Evolutionary conservation across 2,797 vertebrate species (phyloP), one percentile per base, ranked within the genome.

Genomic region (Arremon brunneinucha): DNA sequence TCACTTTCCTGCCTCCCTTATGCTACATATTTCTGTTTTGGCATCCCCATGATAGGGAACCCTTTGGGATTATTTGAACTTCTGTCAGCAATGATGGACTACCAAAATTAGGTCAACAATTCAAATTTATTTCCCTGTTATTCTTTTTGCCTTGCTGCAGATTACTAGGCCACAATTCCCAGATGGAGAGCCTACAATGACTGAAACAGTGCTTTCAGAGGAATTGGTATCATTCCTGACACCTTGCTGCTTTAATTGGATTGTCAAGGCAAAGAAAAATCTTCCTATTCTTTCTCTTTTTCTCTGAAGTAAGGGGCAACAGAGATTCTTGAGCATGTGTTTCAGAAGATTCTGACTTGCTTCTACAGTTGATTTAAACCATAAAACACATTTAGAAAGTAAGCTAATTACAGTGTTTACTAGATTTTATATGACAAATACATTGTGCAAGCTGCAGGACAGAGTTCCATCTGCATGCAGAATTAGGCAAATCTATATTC

Each of bases 171-270:
- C 64, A 74, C 62, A 82, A 39, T 53, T 89, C 83, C 70, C 77
- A 71, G 43, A 76, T 11, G 56, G 15, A 87, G 21, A 20, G 41
- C 12, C 41, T 41, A 60, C 27, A 90, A 60, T 28, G 52, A 55
- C 18, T 90, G 77, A 52, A 74, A 65, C 20, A 55, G 21, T n/a
- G 60, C 52, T 93, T 92, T 83, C 83, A 78, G 2, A 84, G 77
- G 74, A 87, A 94, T 53, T 93, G 32, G 2, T 81, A 89, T 68
- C 41, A 3, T 56, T 92, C 57, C 32, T 87, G 49, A 32, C 77
- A 92, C 77, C 65, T 79, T 90, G 76, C 60, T 82, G 21, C 32
- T 90, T 53, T 74, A 93, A 91, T 70, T 50, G 60, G 59, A 90
- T 87, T 91, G 30, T 20, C 59, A 83, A 34, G 8, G 19, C 43